These are phyloP conservation scores for Cinclus mexicanus DNA, from an alignment of 2,113 vertebrate genomes.

Conservation along the genomic window DNA sequence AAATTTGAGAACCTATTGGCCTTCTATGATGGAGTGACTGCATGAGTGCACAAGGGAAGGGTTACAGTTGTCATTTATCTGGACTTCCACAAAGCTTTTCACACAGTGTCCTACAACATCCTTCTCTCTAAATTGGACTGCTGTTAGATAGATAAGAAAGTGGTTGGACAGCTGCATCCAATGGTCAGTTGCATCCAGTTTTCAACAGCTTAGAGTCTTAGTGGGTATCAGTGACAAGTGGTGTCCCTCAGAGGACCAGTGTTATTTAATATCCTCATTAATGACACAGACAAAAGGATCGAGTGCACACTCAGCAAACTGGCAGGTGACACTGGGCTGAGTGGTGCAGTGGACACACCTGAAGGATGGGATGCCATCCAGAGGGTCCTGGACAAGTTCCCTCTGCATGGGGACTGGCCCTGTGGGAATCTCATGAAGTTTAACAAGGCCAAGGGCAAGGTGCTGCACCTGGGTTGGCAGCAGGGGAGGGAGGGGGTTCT, in stretches of 20 bases:
- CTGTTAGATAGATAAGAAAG: not conserved
- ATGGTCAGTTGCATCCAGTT: not conserved
- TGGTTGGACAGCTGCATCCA: not conserved
- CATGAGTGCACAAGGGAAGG: not conserved
- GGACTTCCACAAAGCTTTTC: not conserved
- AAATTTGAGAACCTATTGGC: not conserved
- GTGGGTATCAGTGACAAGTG: not conserved
- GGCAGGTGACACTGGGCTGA: not conserved
- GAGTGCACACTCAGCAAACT: not conserved
- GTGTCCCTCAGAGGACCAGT: not conserved
- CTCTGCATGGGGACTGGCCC: too few relatives aligned
- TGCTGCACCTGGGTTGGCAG: not conserved
- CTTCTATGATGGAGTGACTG: not conserved
- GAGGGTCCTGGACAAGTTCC: not conserved
- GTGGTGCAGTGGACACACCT: not conserved
- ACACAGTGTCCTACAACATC: accelerated
- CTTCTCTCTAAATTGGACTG: not conserved
- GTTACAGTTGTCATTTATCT: not conserved
- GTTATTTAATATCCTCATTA: not conserved
- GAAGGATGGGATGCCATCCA: not conserved
- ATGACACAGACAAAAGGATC: accelerated
- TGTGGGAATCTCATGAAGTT: not conserved
- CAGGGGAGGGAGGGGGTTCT: not conserved
- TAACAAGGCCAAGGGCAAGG: not conserved
- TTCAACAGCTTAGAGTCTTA: not conserved